Percentiles rank a stretch among this genome's conserved stretches.
phyloP scores from a whole-genome alignment of 2,113 vertebrate genomes.

The Channa argus region DNA sequence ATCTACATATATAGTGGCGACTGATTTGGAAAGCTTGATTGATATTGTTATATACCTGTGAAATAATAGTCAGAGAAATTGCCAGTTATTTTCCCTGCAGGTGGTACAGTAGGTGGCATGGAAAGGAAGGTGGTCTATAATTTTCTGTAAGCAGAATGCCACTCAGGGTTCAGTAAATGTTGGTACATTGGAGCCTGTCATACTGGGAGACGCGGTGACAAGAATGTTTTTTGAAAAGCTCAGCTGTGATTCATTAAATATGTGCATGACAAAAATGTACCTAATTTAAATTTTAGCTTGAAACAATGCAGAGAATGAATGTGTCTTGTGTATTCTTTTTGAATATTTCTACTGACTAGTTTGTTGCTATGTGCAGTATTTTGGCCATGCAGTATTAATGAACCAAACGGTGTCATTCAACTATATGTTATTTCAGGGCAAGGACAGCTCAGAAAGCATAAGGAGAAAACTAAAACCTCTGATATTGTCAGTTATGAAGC shows the following conservation, averaged over 20 bases:
- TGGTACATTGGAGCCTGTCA: slow-evolving; percentile 51
- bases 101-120: slow-evolving; percentile 68
- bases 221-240: slow-evolving; percentile 47
- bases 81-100: slow-evolving; percentile 68
- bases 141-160: slow-evolving; percentile 67
- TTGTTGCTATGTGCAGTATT: too few species aligned
- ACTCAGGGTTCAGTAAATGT: slow-evolving; percentile 56
- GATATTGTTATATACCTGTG: slow-evolving; percentile 50
- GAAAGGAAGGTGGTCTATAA: slow-evolving; percentile 56
- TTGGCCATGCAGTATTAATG: slow-evolving; percentile 25
- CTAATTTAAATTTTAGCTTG: slow-evolving; percentile 13
- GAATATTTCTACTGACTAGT: not conserved
- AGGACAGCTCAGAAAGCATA: not conserved
- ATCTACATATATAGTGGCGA: slow-evolving; percentile 1
- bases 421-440: not conserved
- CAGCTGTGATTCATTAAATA: slow-evolving; percentile 60
- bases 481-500: slow-evolving; percentile 14
- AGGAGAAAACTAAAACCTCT: slow-evolving; percentile 3
- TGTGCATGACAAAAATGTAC: slow-evolving; percentile 44
- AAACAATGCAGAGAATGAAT: slow-evolving; percentile 11
- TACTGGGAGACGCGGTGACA: slow-evolving; percentile 25
- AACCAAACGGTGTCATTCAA: not conserved
- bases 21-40: slow-evolving; percentile 51
- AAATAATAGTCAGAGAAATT: slow-evolving; percentile 63
- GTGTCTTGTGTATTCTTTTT: slow-evolving; percentile 1